Evolutionary conservation across 2,888 invertebrate species (phyloP), one percentile per base, ranked within the genome.

Genomic region (Philhelius pedissequus): DNA sequence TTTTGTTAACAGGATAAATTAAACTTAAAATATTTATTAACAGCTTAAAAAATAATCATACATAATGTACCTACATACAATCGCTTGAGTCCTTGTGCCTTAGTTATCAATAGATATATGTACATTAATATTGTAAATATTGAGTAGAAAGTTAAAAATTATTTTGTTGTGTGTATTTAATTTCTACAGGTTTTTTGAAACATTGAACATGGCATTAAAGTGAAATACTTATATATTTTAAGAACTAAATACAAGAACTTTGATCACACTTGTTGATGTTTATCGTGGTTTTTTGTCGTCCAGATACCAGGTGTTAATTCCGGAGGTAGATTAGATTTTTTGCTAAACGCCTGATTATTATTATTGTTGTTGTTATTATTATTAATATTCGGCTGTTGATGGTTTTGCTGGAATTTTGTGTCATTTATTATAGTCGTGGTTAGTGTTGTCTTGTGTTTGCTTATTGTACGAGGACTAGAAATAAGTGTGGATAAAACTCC

Each of bases 331-430:
- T 91, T 91, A 15, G 90, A 89, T 88, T 79, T 88, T 90, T 90
- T 52, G 87, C 86, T 87, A 87, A 89, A 80, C 86, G 88, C 52
- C 89, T 87, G 73, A 87, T 87, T 70, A 89, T 89, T 32, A 87
- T 64, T 91, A 98, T 98, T 27, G 98, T 98, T 91, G 96, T 98
- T 13, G 98, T 98, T 1, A 96, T 98, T 1, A 96, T 98, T 48
- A 20, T 64, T 45, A 18, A 64, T 48, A 48, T 96, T 98, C 43
- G 98, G 99, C 90, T 98, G 98, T 97, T 68, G 77, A 40, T 71
- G 48, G 54, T 71, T 64, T 30, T 70, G 30, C n/a, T 73, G 75
- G 35, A 35, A 52, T 73, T 68, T 86, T 62, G 58, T 77, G n/a
- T 74, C 64, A 27, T 64, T 64, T 15, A 83, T 76, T 27, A 25